These are phyloP conservation scores for Anhinga anhinga DNA, from an alignment of 2,113 vertebrate genomes.

Conservation along the genomic window DNA sequence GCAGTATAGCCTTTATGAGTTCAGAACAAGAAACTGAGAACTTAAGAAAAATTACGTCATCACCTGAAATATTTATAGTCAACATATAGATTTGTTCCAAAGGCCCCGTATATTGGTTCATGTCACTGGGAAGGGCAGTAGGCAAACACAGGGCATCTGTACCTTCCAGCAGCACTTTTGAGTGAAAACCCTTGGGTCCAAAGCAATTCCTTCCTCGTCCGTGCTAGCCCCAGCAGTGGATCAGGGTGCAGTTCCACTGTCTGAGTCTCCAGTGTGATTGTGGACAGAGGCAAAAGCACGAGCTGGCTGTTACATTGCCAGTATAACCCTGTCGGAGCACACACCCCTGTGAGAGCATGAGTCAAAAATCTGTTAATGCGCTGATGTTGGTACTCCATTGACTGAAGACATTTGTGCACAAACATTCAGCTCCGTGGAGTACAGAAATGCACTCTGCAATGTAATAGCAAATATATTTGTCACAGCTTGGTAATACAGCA, in stretches of 20 bases:
- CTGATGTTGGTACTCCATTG: background rate
- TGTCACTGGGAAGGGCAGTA: background rate
- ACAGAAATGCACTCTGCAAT: background rate
- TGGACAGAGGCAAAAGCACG: background rate
- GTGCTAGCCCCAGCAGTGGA: rapidly evolving
- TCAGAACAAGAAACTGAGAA: background rate
- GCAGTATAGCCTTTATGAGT: background rate
- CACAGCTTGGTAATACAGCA: background rate
- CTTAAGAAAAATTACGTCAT: background rate
- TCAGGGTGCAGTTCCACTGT: background rate
- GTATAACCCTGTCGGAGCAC: rapidly evolving
- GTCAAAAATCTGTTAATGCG: rapidly evolving
- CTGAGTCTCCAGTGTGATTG: rapidly evolving
- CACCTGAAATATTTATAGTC: background rate
- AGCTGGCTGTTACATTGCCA: background rate
- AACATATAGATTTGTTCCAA: background rate
- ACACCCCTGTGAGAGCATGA: background rate
- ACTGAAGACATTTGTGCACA: background rate
- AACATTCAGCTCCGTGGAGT: background rate
- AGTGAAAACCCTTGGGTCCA: background rate
- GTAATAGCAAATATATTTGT: background rate
- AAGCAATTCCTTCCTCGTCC: background rate
- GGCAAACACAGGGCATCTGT: rapidly evolving
- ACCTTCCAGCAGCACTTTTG: background rate
- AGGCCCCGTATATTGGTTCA: background rate